Base-by-base conservation (phyloP, 2,888 invertebrate genomes). In the Macrosoma leucophasiata region DNA sequence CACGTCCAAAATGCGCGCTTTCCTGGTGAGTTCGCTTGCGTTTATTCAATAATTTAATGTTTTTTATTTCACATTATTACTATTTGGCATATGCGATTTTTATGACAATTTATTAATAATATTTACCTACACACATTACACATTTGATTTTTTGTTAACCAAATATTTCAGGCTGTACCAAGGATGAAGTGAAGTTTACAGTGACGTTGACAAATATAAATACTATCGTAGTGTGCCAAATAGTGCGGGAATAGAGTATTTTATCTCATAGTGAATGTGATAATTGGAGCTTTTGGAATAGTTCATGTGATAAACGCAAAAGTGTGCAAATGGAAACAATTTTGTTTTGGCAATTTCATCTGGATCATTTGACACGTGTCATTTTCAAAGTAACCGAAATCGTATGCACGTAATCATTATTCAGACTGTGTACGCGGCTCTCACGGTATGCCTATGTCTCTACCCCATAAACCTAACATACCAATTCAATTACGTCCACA, bases 1-100 rank as follows among this genome's bases (percentile, higher is more conserved):
- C 71, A 77, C 55, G 67, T 65, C 54, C 66, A 79, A 70, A 66
- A 84, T 84, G 84, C 81, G 84, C 53, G 65, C 74, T 53, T 81
- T 84, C 51, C 64, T 82, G 84, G 84, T 84, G 75, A 84, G 84
- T 74, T 48, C 40, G 66, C 62, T 60, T 45, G 66, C 60, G 59
- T 41, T 34, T 12, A 49, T 39, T 43, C 35, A 33, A 36, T 19
- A 42, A 39, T 38, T 48, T 44, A 17, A 38, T 44, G 43, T 41
- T 31, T 30, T 41, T 31, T 30, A 37, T 49, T 43, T 50, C 44
- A 50, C 10, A 34, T 21, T 34, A 38, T 33, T 23, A 40, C 59
- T 66, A 62, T 66, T 70, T 73, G 63, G 72, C 74, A 67, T 61
- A 62, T 57, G 69, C 69, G 69, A 70, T 62, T 55, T 57, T 44